These are phyloP conservation scores for Notodonta dromedarius DNA, from an alignment of 2,888 invertebrate genomes.

Conservation along the genomic window DNA sequence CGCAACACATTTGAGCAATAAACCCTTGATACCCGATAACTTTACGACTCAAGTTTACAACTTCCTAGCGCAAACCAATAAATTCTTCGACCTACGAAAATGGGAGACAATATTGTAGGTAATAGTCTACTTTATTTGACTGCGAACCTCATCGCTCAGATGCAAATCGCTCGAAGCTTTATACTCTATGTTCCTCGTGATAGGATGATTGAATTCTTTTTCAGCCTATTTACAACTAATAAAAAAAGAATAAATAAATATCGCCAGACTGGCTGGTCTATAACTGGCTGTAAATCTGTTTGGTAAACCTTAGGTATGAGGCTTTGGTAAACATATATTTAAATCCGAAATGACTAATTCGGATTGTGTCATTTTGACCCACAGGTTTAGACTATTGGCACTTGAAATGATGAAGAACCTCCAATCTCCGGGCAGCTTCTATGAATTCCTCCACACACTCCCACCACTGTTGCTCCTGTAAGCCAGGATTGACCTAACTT, in stretches of 20 bases:
- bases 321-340: too few species aligned
- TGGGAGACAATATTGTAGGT: slow-evolving; percentile 26
- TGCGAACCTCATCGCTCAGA: background rate
- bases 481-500: too few species aligned
- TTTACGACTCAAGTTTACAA: slow-evolving; percentile 44
- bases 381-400: too few species aligned
- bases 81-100: slow-evolving; percentile 19
- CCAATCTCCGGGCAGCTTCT: too few species aligned
- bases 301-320: background rate
- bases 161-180: background rate
- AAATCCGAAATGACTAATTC: too few species aligned
- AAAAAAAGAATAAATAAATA: too few species aligned
- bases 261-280: too few species aligned
- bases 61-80: slow-evolving; percentile 41
- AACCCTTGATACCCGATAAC: slow-evolving; percentile 45
- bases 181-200: background rate
- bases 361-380: too few species aligned
- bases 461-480: too few species aligned
- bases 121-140: slow-evolving; percentile 9
- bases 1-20: slow-evolving; percentile 28
- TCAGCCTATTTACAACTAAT: background rate
- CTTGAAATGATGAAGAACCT: too few species aligned
- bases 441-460: too few species aligned
- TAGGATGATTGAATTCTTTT: slow-evolving; percentile 1
- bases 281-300: background rate